Evolutionary conservation across 2,888 invertebrate species (phyloP), one percentile per base, ranked within the genome.

Genomic region (Diloba caeruleocephala): DNA sequence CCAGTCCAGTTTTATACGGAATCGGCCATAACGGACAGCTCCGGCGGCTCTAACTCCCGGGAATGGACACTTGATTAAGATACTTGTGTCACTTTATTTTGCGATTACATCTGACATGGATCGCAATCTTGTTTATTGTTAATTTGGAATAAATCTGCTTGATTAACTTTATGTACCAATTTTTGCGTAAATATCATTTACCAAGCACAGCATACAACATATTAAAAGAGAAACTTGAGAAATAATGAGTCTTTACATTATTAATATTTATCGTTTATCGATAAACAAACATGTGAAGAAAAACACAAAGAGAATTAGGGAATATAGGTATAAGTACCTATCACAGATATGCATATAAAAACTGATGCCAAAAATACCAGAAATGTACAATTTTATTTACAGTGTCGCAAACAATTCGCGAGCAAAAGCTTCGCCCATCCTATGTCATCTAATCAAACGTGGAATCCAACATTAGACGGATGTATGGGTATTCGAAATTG

Each of bases 41-140:
- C 81, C 75, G 77, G 68, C 80, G 78, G 76, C 82, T 82, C 82
- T 88, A 87, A 88, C 85, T 87, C 89, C 83, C 71, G 67, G 75
- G 82, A 91, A 90, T 91, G 88, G 88, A 87, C 87, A 86, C 89
- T 90, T 91, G 90, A 92, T 92, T 90, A 92, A 90, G 92, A 89
- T 87, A 89, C 88, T 92, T 82, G 87, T 88, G 87, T 87, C 89
- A 87, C 88, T 90, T 92, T 89, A 91, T 90, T 87, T 84, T 78
- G 85, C 86, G 89, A 91, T 91, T 89, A 90, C 87, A 87, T 85
- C 85, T 85, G 85, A 87, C 85, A 81, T 84, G 82, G 84, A 84
- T 82, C 79, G 78, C 84, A 82, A 86, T 86, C 83, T 87, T 74
- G 81, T 88, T 88, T 88, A 89, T 83, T 84, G 87, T 85, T 85